phyloP scores from a whole-genome alignment of 1,140 invertebrate species.

The Hermetia illucens region DNA sequence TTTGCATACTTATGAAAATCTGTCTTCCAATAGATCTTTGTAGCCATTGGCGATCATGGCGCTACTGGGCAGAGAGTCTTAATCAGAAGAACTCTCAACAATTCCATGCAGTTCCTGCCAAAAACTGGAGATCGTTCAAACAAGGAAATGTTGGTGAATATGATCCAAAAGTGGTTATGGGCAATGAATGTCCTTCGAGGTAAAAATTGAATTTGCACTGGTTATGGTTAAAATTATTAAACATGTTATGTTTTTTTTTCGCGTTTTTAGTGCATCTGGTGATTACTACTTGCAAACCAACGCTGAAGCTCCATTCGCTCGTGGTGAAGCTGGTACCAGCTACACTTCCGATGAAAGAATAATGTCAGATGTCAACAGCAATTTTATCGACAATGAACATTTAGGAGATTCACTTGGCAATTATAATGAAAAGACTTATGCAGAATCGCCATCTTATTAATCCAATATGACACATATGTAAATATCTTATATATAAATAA shows the following conservation, averaged over 20 bases:
- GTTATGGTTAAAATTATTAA: constrained; percentile 1
- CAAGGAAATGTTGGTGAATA: constrained; percentile 14
- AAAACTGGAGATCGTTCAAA: constrained; percentile 20
- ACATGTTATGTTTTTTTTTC: constrained; percentile 7
- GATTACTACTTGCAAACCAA: constrained; percentile 27
- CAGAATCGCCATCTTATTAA: no score
- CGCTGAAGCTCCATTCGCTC: constrained; percentile 8
- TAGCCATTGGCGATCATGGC: constrained; percentile 29
- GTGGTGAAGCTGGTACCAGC: no score
- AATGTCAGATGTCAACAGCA: no score
- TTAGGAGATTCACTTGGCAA: no score
- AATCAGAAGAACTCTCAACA: constrained; percentile 12
- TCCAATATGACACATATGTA: no score
- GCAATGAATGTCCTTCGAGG: constrained; percentile 12
- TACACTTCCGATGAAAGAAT: no score
- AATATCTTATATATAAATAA: no score
- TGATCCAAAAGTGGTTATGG: constrained; percentile 15
- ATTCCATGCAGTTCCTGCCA: constrained; percentile 28
- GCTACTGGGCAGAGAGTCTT: constrained; percentile 28
- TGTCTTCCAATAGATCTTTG: constrained; percentile 14
- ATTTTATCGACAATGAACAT: no score
- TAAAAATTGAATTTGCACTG: constrained; percentile 8
- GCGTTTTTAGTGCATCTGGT: constrained; percentile 22
- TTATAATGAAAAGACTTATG: no score
- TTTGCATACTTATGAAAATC: no score